Evolutionary conservation across 2,888 invertebrate genomes (phyloP).

Genomic region (Drosophila parthenogenetica): DNA sequence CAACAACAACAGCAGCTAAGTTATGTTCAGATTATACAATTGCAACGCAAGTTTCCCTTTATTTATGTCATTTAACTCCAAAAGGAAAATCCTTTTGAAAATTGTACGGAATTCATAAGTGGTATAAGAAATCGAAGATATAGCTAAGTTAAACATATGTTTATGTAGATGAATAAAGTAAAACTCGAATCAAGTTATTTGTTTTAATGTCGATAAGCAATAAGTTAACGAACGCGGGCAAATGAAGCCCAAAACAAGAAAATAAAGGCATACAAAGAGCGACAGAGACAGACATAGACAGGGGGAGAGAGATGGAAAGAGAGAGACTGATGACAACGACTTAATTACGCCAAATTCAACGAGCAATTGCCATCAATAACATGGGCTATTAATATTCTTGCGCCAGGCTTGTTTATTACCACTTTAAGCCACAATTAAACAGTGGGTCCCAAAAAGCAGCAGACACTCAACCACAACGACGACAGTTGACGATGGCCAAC

Average conservation of each 20-base stretch:
- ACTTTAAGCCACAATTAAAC: constrained; percentile 80
- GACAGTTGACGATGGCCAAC: constrained; percentile 50
- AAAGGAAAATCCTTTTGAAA: not conserved
- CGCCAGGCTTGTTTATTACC: constrained; percentile 74
- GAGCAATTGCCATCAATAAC: constrained; percentile 83
- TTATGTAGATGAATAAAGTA: too few species aligned
- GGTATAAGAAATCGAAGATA: not conserved
- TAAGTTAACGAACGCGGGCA: constrained; percentile 22
- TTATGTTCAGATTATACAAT: constrained; percentile 30
- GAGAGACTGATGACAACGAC: constrained; percentile 70
- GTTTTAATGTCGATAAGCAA: constrained; percentile 10
- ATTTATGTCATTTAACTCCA: constrained; percentile 37
- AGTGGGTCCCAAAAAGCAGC: constrained; percentile 59
- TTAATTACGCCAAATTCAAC: constrained; percentile 82
- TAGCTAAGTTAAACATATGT: too few species aligned
- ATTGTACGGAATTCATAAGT: not conserved
- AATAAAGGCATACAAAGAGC: not conserved
- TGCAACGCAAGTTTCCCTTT: constrained; percentile 32
- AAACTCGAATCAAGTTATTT: constrained; percentile 3
- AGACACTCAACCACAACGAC: constrained; percentile 33
- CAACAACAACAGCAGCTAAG: constrained; percentile 12
- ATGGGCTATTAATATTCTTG: constrained; percentile 79
- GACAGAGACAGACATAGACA: not conserved
- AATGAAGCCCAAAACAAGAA: constrained; percentile 16
- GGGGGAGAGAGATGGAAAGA: not conserved